Evolutionary conservation across 1,140 invertebrate genomes (phyloP).

Genomic region (Drosophila nasuta): DNA sequence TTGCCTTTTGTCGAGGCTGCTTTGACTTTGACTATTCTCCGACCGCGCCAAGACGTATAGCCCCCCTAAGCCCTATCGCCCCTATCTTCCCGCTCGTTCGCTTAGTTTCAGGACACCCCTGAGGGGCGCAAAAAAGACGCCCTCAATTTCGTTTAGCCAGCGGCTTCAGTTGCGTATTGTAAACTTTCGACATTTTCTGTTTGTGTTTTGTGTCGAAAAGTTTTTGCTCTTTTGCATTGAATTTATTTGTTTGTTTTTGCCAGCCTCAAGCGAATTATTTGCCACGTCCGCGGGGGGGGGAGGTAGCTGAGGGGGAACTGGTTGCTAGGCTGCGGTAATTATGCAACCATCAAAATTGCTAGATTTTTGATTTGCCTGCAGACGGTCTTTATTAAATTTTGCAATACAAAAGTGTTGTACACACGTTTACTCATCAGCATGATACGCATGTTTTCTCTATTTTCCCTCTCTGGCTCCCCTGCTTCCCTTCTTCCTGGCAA

Average conservation of each 20-base stretch:
- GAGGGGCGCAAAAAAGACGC: conserved; percentile 8
- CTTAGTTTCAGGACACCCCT: conserved; percentile 3
- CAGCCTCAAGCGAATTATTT: conserved; percentile 53
- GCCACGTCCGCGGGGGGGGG: not conserved
- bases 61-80: not conserved
- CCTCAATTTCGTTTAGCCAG: conserved; percentile 42
- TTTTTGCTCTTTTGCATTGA: conserved; percentile 69
- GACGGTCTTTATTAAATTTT: conserved; percentile 70
- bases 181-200: conserved; percentile 74
- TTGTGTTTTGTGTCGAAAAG: conserved; percentile 55
- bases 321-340: conserved; percentile 67
- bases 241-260: conserved; percentile 80
- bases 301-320: conserved; percentile 16
- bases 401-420: conserved; percentile 29
- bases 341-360: conserved; percentile 71
- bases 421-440: conserved; percentile 44
- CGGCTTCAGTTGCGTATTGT: conserved; percentile 60
- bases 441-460: conserved; percentile 11
- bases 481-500: not conserved
- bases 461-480: not conserved
- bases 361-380: conserved; percentile 58
- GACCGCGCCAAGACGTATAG: not conserved
- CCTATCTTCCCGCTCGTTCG: too few relatives aligned
- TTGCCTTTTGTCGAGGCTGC: conserved; percentile 28
- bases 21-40: conserved; percentile 48